Conservation (phyloP, 1,140 invertebrate species). For the Helicoverpa zea region DNA sequence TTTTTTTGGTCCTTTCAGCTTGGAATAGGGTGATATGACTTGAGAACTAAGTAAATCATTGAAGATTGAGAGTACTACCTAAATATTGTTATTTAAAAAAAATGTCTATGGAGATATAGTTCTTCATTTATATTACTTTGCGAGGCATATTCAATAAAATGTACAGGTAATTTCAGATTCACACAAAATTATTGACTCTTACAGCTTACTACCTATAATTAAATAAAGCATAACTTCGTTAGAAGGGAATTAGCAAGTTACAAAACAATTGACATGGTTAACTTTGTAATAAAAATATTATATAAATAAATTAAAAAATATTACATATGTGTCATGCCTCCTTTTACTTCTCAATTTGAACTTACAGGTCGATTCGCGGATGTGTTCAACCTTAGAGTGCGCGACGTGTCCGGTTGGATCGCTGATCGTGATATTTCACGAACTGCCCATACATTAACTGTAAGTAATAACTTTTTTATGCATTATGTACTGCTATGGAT, state of each 20-base stretch:
- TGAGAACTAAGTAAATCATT: neutral
- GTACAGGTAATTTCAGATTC: too few species aligned
- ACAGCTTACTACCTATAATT: too few species aligned
- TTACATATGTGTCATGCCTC: neutral
- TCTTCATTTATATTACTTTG: neutral
- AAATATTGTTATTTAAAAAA: neutral
- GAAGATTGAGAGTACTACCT: neutral
- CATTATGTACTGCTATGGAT: too few species aligned
- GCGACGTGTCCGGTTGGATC: slow-evolving; percentile 29
- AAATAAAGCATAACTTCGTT: too few species aligned
- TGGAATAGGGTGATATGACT: neutral
- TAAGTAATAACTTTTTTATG: too few species aligned
- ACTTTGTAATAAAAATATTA: too few species aligned
- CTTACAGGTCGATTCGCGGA: neutral
- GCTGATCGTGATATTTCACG: slow-evolving; percentile 22
- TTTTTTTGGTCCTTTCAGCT: slow-evolving; percentile 6
- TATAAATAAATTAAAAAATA: too few species aligned
- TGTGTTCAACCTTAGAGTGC: slow-evolving; percentile 30
- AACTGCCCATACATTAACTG: neutral
- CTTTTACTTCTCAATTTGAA: neutral
- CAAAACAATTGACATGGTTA: too few species aligned
- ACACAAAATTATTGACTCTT: too few species aligned
- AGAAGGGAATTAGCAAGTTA: too few species aligned
- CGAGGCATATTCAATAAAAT: too few species aligned
- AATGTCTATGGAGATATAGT: too few species aligned